Base-by-base conservation (phyloP, 1,140 invertebrate species). In the Bicyclus anynana region DNA sequence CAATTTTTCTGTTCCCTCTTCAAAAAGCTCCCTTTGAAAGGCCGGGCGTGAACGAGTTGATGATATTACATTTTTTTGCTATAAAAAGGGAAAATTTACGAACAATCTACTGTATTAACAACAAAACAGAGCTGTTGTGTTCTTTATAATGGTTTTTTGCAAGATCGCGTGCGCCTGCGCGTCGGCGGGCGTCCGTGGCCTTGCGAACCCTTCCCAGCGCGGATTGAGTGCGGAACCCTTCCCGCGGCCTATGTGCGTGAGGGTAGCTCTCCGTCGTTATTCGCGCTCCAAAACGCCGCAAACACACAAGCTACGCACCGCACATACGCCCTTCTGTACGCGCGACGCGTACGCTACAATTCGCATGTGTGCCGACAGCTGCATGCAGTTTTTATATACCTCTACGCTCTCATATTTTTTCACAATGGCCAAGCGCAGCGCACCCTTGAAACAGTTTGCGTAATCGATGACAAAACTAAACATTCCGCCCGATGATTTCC, bases 391-490 rank as follows among this genome's bases (percentile, higher is more conserved):
- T 88, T 88, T 88, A 82, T 86, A 80, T 44, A 44, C 17, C 40
- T 80, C 73, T 65, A 66, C 68, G 64, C 80, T 84, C 82, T 80
- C 74, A 76, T 76, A 84, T 84, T 88, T 87, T 87, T 88, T 88
- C 80, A 84, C 79, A 86, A 84, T 83, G 72, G 68, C 70, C 67
- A 59, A 72, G 60, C 68, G 61, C 72, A 74, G 69, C 79, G 84
- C 83, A 88, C 85, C 85, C 85, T 88, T 88, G 85, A 88, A 88
- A 88, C 84, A 87, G 85, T 88, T 88, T 88, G 85, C 83, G 85
- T 86, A 88, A 88, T 88, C 85, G 84, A 88, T 88, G 85, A 87
- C 82, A 88, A 88, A 88, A 88, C 85, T 88, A 88, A 88, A 88
- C 83, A 88, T 86, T 88, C 83, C 85, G 77, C 82, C 82, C 79